Conservation (phyloP, 2,888 invertebrate genomes). For the Criorhina ranunculi region DNA sequence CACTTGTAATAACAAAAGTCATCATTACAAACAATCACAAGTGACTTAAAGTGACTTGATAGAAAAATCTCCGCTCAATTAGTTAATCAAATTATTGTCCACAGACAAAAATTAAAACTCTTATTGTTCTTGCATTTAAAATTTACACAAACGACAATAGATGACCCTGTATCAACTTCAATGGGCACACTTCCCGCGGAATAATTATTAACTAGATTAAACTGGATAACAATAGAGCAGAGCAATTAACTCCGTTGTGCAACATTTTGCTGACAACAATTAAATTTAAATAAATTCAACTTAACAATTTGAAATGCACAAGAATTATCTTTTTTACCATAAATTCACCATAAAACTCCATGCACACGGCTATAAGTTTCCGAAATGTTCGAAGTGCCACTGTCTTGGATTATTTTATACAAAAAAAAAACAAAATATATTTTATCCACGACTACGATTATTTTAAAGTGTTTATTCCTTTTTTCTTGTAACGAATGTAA, state of each 20-base stretch:
- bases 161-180: not conserved
- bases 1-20: no score
- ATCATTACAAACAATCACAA: no score
- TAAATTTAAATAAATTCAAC: slow-evolving; percentile 30
- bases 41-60: no score
- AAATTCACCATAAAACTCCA: slow-evolving; percentile 58
- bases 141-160: no score
- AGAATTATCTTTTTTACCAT: slow-evolving; percentile 51
- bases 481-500: not conserved
- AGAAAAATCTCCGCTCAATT: no score
- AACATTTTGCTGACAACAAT: slow-evolving; percentile 10
- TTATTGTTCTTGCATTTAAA: no score
- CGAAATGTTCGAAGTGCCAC: slow-evolving; percentile 45
- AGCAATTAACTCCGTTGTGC: slow-evolving; percentile 19
- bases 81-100: no score
- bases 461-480: slow-evolving; percentile 14
- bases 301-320: not conserved
- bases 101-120: no score
- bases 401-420: slow-evolving; percentile 23
- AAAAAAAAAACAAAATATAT: no score
- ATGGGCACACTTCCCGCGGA: not conserved
- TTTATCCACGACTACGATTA: not conserved
- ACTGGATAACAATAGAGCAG: slow-evolving; percentile 25
- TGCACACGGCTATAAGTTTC: slow-evolving; percentile 37
- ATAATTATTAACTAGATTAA: slow-evolving; percentile 20